Evolutionary conservation across 2,113 vertebrate genomes (phyloP).

Genomic region (Loxodonta africana): DNA sequence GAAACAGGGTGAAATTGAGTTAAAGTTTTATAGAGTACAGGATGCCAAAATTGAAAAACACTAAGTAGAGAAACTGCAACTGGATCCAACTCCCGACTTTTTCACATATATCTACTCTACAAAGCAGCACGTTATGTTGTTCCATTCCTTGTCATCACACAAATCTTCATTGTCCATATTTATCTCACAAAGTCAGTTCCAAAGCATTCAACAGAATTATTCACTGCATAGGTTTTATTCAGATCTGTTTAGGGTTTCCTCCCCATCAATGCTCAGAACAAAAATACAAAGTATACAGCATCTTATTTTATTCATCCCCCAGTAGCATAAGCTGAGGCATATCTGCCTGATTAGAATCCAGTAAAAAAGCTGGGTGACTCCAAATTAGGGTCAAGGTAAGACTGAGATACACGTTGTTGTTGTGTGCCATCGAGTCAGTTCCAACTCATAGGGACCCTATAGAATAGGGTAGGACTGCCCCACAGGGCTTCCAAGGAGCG

Average conservation of each 20-base stretch:
- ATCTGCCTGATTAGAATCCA: neutral
- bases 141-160: neutral
- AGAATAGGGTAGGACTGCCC: too few species aligned
- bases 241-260: neutral
- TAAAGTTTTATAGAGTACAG: neutral
- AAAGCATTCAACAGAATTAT: neutral
- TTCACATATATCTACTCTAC: neutral
- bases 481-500: too few species aligned
- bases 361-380: neutral
- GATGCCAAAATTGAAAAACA: neutral
- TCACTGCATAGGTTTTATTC: conserved; percentile 3
- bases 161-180: neutral
- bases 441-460: too few species aligned
- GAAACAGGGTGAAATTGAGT: conserved; percentile 1
- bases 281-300: neutral
- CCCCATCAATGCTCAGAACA: neutral
- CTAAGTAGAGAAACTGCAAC: neutral
- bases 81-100: neutral
- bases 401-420: neutral
- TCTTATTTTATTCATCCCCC: neutral
- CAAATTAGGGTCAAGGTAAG: neutral
- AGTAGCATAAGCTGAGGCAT: neutral
- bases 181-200: neutral
- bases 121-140: neutral
- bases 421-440: too few species aligned